These are phyloP conservation scores for Pilophorus perplexus DNA, from an alignment of 2,888 invertebrate genomes.

Conservation along the genomic window DNA sequence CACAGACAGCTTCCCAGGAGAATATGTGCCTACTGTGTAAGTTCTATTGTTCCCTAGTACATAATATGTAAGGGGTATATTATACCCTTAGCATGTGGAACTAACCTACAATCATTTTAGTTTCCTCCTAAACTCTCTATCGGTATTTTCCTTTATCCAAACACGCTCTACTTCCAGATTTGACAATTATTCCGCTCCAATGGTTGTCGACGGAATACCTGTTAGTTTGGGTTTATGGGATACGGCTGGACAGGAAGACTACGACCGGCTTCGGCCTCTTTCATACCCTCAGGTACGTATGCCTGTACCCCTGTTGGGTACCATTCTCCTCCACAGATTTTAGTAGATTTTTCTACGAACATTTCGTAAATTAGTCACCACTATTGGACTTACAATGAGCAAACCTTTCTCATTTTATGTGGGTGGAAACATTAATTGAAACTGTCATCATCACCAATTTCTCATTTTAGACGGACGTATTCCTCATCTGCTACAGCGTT, in stretches of 20 bases:
- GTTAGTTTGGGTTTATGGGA: conserved; percentile 97
- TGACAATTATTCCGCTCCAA: conserved; percentile 98
- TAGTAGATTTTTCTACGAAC: no score
- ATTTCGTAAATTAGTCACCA: no score
- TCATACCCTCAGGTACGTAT: conserved; percentile 81
- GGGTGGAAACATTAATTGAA: no score
- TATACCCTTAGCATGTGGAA: no score
- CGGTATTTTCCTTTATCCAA: no score
- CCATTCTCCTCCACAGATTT: no score
- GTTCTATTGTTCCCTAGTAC: not conserved
- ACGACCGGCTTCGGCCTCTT: conserved; percentile 90
- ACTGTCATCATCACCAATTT: no score
- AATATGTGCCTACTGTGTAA: conserved; percentile 82
- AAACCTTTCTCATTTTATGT: no score
- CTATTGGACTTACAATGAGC: no score
- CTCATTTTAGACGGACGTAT: conserved; percentile 91
- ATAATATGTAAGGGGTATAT: no score
- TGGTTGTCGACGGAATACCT: conserved; percentile 97
- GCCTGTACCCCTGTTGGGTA: not conserved
- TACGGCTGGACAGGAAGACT: conserved; percentile 97
- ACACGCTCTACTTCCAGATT: conserved; percentile 74
- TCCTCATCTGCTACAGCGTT: conserved; percentile 98
- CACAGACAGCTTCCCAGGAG: conserved; percentile 88
- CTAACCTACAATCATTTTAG: no score
- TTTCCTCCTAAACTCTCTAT: no score